phyloP scores from a whole-genome alignment of 2,888 invertebrate species.

The Zootermopsis nevadensis region DNA sequence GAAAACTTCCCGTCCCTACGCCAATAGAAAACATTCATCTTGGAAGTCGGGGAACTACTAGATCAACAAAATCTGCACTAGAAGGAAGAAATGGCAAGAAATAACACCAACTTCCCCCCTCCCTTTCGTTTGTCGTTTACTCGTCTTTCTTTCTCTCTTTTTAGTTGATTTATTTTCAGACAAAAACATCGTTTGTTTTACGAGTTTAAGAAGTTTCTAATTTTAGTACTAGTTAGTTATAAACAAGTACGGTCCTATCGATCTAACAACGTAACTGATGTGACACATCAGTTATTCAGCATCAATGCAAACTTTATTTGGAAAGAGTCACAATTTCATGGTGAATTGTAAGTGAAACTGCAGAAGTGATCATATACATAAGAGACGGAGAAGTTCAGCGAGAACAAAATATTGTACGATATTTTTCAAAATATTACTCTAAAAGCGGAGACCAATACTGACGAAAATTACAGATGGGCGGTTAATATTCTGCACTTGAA shows the following conservation, averaged over 20 bases:
- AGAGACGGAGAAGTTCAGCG: too few relatives aligned
- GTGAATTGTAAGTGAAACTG: neutral
- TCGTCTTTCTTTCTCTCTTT: neutral
- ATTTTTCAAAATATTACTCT: neutral
- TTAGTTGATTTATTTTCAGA: conserved; percentile 8
- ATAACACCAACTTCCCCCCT: neutral
- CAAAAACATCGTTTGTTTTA: neutral
- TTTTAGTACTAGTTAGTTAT: neutral
- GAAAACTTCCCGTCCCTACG: too few relatives aligned
- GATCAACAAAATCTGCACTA: conserved; percentile 1
- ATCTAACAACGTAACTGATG: neutral
- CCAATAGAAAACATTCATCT: neutral
- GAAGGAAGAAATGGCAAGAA: neutral
- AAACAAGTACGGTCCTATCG: too few relatives aligned
- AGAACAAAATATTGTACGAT: neutral
- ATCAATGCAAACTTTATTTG: neutral
- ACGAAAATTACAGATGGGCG: neutral
- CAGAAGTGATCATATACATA: neutral
- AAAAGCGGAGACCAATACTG: neutral
- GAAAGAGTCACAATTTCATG: neutral
- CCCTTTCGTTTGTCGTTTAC: neutral
- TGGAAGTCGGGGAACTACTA: neutral
- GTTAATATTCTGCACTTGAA: neutral
- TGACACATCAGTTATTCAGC: neutral
- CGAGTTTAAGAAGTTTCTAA: neutral